A percentile compares a stretch with the other conserved stretches of the same genome.
Conservation (phyloP, 2,113 vertebrate genomes). For the Chelonoidis abingdonii region DNA sequence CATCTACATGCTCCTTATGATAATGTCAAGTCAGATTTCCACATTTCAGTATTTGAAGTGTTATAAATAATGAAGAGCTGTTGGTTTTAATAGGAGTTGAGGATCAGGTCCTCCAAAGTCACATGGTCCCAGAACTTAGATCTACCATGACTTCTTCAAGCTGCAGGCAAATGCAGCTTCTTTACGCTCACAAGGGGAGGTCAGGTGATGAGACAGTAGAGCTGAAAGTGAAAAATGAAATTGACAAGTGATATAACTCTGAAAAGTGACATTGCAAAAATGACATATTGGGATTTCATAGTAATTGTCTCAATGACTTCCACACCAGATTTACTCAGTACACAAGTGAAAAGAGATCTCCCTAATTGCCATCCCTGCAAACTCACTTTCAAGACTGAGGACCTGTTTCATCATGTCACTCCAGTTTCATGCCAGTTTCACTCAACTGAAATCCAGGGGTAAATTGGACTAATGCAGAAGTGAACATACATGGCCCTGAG, state of each 20-base stretch:
- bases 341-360: background rate
- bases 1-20: background rate
- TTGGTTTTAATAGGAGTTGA: background rate
- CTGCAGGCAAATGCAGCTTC: constrained; percentile 34
- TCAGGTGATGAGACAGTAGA: no score
- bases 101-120: background rate
- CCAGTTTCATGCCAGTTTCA: background rate
- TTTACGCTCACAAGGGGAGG: background rate
- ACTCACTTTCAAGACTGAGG: background rate
- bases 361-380: background rate
- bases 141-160: constrained; percentile 65
- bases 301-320: background rate
- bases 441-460: fast-evolving
- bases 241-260: background rate
- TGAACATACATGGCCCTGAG: background rate
- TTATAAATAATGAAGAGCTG: background rate
- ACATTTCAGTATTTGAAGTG: background rate
- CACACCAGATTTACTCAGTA: background rate
- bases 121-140: constrained; percentile 34
- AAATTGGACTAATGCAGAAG: background rate
- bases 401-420: background rate
- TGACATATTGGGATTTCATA: background rate
- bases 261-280: background rate
- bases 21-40: constrained; percentile 21
- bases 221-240: background rate